Conservation (phyloP, 2,113 vertebrate genomes). For the Aegotheles bennettii region DNA sequence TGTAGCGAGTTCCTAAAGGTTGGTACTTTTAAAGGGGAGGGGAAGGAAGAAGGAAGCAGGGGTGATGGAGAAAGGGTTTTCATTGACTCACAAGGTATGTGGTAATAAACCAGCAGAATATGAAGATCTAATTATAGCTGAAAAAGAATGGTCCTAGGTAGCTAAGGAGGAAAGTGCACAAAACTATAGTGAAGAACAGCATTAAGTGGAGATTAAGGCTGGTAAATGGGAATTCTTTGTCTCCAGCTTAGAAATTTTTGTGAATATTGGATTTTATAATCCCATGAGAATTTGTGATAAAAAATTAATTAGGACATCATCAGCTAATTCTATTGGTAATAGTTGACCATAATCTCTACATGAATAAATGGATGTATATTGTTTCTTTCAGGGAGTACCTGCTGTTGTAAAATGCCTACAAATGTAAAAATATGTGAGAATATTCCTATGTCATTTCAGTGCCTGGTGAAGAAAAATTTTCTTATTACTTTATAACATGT, state of each 20-base stretch:
- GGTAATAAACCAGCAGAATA: not conserved
- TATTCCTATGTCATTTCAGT: not conserved
- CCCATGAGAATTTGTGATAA: not conserved
- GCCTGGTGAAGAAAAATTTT: not conserved
- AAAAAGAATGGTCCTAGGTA: not conserved
- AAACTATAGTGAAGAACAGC: not conserved
- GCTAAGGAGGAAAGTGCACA: not conserved
- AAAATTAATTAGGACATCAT: not conserved
- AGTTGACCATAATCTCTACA: not conserved
- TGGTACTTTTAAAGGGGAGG: not conserved
- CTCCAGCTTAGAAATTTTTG: not conserved
- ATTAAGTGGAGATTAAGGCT: not conserved
- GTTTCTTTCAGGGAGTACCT: not conserved
- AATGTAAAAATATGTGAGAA: not conserved
- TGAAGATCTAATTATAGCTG: not conserved
- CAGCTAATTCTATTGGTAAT: not conserved
- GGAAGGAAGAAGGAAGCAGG: not conserved
- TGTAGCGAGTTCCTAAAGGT: not conserved
- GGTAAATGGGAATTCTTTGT: not conserved
- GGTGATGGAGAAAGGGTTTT: not conserved
- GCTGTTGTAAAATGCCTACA: not conserved
- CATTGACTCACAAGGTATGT: accelerated
- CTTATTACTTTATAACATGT: not conserved
- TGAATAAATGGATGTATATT: not conserved
- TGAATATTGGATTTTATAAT: not conserved